Evolutionary conservation across 2,113 vertebrate species (phyloP).

Genomic region (Turnix velox): DNA sequence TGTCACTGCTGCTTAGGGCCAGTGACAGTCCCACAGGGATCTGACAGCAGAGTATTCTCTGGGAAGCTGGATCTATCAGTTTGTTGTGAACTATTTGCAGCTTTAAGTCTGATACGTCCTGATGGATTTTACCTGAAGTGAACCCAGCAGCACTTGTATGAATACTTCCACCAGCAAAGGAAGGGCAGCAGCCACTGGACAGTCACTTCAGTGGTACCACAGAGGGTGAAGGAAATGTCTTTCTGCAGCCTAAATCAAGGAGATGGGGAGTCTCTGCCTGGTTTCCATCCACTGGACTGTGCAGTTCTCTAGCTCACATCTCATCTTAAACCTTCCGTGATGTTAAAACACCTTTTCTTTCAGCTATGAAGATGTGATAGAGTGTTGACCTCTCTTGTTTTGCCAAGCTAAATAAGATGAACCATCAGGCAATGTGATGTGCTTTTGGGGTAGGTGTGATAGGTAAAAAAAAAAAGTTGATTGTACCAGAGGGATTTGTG

Average conservation of each 20-base stretch:
- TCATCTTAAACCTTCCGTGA: not conserved
- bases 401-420: not conserved
- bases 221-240: rapidly evolving
- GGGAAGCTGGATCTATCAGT: not conserved
- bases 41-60: not conserved
- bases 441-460: not conserved
- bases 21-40: not conserved
- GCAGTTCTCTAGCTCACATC: not conserved
- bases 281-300: not conserved
- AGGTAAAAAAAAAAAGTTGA: not conserved
- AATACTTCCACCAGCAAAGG: not conserved
- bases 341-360: not conserved
- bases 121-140: not conserved
- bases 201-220: not conserved
- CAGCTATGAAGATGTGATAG: not conserved
- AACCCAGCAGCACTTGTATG: rapidly evolving
- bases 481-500: not conserved
- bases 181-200: not conserved
- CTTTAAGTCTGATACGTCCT: not conserved
- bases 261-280: not conserved
- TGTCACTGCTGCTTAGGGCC: not conserved
- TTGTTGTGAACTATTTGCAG: not conserved
- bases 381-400: not conserved
- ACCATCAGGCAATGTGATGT: not conserved
- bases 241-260: not conserved